Base-by-base conservation (phyloP, 2,888 invertebrate genomes). In the Ellobium chinense region DNA sequence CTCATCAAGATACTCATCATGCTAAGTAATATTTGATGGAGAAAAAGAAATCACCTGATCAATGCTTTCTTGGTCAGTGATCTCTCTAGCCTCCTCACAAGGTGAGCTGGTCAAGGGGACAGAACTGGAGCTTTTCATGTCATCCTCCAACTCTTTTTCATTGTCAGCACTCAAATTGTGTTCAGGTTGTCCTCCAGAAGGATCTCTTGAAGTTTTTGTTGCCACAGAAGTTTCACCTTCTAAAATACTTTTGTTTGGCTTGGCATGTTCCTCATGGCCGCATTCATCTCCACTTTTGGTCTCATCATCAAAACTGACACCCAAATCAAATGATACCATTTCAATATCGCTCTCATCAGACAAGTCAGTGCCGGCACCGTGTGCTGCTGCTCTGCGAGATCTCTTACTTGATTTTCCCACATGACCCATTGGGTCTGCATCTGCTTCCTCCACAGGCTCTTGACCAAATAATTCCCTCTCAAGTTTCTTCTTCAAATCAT, bases 91-190 rank as follows among this genome's bases (percentile, higher is more conserved):
- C 36, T 1, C 56, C 3, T 73, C 21, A 2, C 62, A 21, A 21
- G 76, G 76, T 24, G 76, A 76, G 34, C 76, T 76, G 31, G 76
- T 76, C 24, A 76, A 27, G 9, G 66, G 66, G 2, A 56, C 29
- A 9, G 66, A 60, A 27, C 36, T 39, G 34, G 76, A 56, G n/a
- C 36, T 24, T 21, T 34, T 24, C 1, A 66, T 56, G 18, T 2
- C 63, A 34, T 56, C 58, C 27, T 31, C 2, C 9, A 24, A 34
- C 34, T 54, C 18, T 36, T 56, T 24, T n/a, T 56, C 36, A n/a
- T 36, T 7, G 5, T 34, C 12, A 31, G 29, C 5, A 65, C 18
- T 65, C 29, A 12, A 7, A 12, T 46, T 18, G 18, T 46, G 9
- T 46, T 46, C 46, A 12, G 46, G 46, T 12, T 12, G 9, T 12